Base-by-base conservation (phyloP, 1,140 invertebrate genomes). In the Drosophila sp. region DNA sequence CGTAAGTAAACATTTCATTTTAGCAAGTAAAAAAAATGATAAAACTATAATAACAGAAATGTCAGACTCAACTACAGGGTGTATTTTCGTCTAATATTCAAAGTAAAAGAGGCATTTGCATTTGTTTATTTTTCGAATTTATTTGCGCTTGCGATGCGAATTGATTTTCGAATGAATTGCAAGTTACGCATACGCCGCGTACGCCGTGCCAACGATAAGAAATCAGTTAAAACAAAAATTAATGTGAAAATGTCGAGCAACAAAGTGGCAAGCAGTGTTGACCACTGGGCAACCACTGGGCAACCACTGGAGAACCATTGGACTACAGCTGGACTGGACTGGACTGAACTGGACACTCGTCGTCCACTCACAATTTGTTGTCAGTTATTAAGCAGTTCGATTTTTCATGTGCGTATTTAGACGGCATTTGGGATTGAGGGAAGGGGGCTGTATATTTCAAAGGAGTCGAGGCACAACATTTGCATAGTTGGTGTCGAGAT, bases 341-440 rank as follows among this genome's bases (percentile, higher is more conserved):
- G n/a, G n/a, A 50, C 46, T 14, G 25, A 8, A 50, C 27, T 50
- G 32, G 50, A 34, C 50, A 16, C 32, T 43, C 63, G 32, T 46
- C 25, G 40, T 56, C 72, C 80, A 63, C 64, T 63, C 61, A 34
- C 72, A 78, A 78, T 76, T 78, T 71, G 53, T 82, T 87, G 82
- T 71, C 82, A 89, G 75, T 82, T 87, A 87, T 87, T 87, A 87
- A 78, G 46, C 54, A 69, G 66, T 21, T 76, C 69, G 74, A 87
- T 87, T 82, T 87, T 73, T 87, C 79, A 87, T 40, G 48, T 13
- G 70, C 38, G 25, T 72, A 56, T 69, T 62, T 56, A 34, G 41
- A 59, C 46, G 29, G 54, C 9, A 41, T 45, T 51, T 56, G 57
- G 46, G 14, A 29, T 40, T 82, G 70, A 71, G 64, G 66, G 61